These are phyloP conservation scores for Ochotona princeps DNA, from an alignment of 2,113 vertebrate species.

Conservation along the genomic window DNA sequence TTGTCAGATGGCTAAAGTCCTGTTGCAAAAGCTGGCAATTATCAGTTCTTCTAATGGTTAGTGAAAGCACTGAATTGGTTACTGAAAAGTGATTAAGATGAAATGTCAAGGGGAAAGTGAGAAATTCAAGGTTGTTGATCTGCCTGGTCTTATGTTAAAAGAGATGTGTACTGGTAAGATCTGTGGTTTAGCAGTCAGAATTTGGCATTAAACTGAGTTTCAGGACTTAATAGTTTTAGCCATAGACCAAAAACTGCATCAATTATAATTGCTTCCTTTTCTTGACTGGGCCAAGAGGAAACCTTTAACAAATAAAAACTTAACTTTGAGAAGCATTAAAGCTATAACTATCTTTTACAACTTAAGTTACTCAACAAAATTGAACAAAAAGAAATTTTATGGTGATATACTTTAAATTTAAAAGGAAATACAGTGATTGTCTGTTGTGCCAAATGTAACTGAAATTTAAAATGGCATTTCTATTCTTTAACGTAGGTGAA, in stretches of 20 bases:
- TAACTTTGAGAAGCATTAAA: slow-evolving; percentile 39
- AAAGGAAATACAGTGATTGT: slow-evolving; percentile 48
- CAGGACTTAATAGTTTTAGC: slow-evolving; percentile 66
- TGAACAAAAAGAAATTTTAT: slow-evolving; percentile 54
- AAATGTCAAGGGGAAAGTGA: slow-evolving; percentile 65
- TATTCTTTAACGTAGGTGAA: neutral
- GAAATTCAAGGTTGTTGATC: slow-evolving; percentile 61
- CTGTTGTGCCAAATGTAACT: slow-evolving; percentile 72
- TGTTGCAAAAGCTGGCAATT: slow-evolving; percentile 48
- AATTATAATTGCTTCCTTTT: slow-evolving; percentile 68
- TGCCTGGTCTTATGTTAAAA: slow-evolving; percentile 69
- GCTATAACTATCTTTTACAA: slow-evolving; percentile 27
- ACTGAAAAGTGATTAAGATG: slow-evolving; percentile 63
- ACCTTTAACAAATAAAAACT: slow-evolving; percentile 66
- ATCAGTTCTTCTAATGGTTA: slow-evolving; percentile 56
- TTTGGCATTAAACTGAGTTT: slow-evolving; percentile 67
- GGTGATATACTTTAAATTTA: slow-evolving; percentile 17
- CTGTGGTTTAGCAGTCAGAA: slow-evolving; percentile 59
- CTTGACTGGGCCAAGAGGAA: slow-evolving; percentile 60
- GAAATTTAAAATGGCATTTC: slow-evolving; percentile 62
- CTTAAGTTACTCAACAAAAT: slow-evolving; percentile 20
- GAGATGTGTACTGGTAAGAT: slow-evolving; percentile 54
- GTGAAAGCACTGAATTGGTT: slow-evolving; percentile 71
- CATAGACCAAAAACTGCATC: slow-evolving; percentile 60
- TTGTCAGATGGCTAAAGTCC: slow-evolving; percentile 41